These are phyloP conservation scores for Otus sunia DNA, from an alignment of 2,113 vertebrate species.

Conservation along the genomic window DNA sequence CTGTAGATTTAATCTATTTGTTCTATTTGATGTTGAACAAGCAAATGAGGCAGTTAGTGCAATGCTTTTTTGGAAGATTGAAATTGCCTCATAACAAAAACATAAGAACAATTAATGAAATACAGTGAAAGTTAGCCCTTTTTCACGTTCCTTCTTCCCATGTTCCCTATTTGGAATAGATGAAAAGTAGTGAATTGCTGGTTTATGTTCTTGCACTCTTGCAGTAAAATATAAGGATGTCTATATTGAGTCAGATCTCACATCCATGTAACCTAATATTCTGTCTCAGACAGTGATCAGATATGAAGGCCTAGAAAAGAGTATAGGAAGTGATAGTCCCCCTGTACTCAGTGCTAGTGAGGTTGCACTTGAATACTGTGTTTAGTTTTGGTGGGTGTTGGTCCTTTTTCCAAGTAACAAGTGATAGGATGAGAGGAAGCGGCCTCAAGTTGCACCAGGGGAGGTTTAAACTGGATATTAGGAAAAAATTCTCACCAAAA, in stretches of 20 bases:
- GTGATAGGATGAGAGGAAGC: accelerated
- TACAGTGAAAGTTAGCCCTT: not conserved
- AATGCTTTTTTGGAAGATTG: not conserved
- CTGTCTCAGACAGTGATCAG: not conserved
- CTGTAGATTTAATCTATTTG: not conserved
- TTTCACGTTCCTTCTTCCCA: not conserved
- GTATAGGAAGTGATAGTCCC: not conserved
- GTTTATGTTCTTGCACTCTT: not conserved
- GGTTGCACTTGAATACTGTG: not conserved
- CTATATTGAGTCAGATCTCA: not conserved
- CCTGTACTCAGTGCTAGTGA: not conserved
- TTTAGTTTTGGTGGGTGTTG: not conserved
- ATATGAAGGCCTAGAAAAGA: not conserved
- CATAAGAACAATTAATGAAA: not conserved
- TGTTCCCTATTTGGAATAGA: not conserved
- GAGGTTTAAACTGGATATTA: not conserved
- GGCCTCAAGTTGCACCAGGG: not conserved
- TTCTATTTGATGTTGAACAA: not conserved
- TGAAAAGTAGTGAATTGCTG: not conserved
- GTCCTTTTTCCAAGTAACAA: not conserved
- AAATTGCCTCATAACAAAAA: not conserved
- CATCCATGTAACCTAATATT: not conserved
- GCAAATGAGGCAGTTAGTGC: not conserved
- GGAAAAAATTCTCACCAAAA: not conserved
- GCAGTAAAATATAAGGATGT: not conserved